Evolutionary conservation across 2,888 invertebrate species (phyloP).

Genomic region (Exephanes ischioxanthus): DNA sequence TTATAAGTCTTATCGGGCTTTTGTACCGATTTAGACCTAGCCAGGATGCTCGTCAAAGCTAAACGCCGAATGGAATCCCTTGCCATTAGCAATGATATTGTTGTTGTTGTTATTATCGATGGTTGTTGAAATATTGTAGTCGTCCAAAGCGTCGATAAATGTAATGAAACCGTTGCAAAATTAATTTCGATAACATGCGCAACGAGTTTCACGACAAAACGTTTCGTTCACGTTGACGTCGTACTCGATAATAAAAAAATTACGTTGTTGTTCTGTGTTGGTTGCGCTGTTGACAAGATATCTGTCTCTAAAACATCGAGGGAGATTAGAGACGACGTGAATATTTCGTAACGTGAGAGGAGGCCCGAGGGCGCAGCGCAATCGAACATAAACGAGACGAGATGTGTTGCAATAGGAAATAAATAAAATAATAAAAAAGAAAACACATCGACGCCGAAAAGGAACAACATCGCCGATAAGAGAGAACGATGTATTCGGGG

Average conservation of each 20-base stretch:
- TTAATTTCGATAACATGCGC: background rate
- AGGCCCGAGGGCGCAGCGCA: background rate
- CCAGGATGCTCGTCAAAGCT: background rate
- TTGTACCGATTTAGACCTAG: slow-evolving; percentile 10
- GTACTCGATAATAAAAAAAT: background rate
- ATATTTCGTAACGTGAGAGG: background rate
- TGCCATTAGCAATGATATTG: background rate
- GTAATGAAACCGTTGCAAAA: background rate
- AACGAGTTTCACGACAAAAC: background rate
- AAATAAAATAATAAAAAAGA: slow-evolving; percentile 33
- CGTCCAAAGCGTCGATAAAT: background rate
- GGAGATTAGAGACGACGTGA: slow-evolving; percentile 5
- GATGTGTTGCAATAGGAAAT: background rate
- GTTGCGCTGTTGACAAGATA: background rate
- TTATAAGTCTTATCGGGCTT: slow-evolving; percentile 10
- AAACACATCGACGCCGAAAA: slow-evolving; percentile 5
- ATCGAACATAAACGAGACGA: background rate
- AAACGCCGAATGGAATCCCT: background rate
- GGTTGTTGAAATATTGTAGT: background rate
- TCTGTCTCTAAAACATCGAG: background rate
- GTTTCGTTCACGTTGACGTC: background rate
- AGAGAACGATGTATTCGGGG: slow-evolving; percentile 45
- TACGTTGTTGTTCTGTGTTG: background rate
- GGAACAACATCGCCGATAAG: slow-evolving; percentile 61
- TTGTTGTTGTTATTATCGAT: background rate